phyloP scores from a whole-genome alignment of 2,113 vertebrate genomes.

The Muntiacus reevesi region DNA sequence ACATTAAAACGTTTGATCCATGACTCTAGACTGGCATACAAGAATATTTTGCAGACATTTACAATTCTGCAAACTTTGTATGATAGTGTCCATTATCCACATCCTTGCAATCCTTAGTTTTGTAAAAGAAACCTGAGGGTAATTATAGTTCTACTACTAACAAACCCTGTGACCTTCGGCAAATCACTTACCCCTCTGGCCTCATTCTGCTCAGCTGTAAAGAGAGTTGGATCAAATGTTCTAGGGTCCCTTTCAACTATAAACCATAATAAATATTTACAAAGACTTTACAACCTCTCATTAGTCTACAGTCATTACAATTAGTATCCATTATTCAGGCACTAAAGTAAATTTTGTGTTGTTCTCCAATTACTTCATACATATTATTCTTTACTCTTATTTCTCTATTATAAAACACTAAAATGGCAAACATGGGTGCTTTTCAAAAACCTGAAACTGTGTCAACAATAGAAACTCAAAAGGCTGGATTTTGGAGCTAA shows the following conservation, averaged over 20 bases:
- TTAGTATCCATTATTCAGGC: not conserved
- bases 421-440: not conserved
- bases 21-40: not conserved
- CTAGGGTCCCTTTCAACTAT: not conserved
- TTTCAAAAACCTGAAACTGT: not conserved
- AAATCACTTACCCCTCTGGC: not conserved
- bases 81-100: not conserved
- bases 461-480: not conserved
- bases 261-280: constrained; percentile 4
- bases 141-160: not conserved
- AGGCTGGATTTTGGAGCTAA: not conserved
- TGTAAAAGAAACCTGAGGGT: not conserved
- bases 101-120: not conserved
- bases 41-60: constrained; percentile 13
- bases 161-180: not conserved
- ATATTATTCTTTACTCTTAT: not conserved
- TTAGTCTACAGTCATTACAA: not conserved
- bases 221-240: not conserved
- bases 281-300: not conserved
- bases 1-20: not conserved
- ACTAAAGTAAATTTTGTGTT: constrained; percentile 12
- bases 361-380: not conserved
- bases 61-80: not conserved
- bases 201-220: not conserved
- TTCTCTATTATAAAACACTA: not conserved